Percentiles rank a stretch among this genome's conserved stretches.
Evolutionary conservation across 2,797 vertebrate species (phyloP).

Genomic region (Amblyraja radiata): DNA sequence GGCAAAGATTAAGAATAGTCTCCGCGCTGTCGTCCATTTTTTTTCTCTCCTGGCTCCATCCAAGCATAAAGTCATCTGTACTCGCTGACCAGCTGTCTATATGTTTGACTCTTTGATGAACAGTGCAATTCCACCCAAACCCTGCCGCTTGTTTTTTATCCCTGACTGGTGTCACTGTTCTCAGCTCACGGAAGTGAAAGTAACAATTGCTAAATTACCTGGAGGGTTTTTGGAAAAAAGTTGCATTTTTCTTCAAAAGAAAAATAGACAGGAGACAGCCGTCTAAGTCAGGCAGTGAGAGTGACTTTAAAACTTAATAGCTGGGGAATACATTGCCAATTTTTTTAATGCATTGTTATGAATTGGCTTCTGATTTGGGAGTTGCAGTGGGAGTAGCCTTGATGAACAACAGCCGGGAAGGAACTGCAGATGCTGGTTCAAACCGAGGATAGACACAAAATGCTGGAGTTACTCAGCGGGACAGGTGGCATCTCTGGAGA

Average conservation of each 20-base stretch:
- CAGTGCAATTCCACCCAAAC: slow-evolving; percentile 16
- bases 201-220: slow-evolving; percentile 9
- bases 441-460: too few relatives aligned
- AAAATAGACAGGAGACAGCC: neutral
- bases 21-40: neutral
- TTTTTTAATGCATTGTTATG: neutral
- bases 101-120: slow-evolving; percentile 8
- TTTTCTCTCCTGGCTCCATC: neutral
- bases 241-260: neutral
- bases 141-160: neutral
- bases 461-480: too few relatives aligned
- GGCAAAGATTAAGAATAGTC: neutral
- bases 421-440: too few relatives aligned
- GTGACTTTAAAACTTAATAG: neutral
- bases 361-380: neutral
- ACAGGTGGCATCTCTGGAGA: too few relatives aligned
- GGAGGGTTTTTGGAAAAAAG: neutral
- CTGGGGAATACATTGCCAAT: neutral
- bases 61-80: slow-evolving; percentile 3
- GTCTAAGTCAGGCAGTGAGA: neutral
- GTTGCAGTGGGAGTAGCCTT: too few relatives aligned
- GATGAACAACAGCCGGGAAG: too few relatives aligned
- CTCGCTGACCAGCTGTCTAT: slow-evolving; percentile 19
- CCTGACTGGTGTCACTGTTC: neutral
- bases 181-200: neutral